These are phyloP conservation scores for Chaitophorus viminalis DNA, from an alignment of 2,888 invertebrate species.

Conservation along the genomic window DNA sequence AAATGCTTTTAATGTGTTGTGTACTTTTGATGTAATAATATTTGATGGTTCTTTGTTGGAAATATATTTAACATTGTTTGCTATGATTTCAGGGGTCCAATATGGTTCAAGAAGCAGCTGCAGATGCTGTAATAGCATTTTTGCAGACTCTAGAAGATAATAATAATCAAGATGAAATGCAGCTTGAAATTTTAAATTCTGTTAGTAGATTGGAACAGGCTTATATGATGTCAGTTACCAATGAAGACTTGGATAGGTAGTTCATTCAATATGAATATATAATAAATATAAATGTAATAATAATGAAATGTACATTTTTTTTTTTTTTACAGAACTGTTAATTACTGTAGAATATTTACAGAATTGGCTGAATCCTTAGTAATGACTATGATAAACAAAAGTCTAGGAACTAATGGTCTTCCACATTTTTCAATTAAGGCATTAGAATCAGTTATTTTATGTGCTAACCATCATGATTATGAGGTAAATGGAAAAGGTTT, in stretches of 20 bases:
- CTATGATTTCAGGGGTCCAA: slow-evolving; percentile 20
- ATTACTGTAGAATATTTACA: slow-evolving; percentile 94
- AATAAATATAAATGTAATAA: background rate
- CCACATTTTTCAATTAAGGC: slow-evolving; percentile 84
- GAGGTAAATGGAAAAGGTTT: slow-evolving; percentile 75
- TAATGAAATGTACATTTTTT: background rate
- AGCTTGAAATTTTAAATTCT: slow-evolving; percentile 77
- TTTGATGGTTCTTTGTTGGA: background rate
- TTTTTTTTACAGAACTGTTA: slow-evolving; percentile 75
- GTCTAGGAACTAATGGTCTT: slow-evolving; percentile 69
- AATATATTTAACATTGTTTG: background rate
- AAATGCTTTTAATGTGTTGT: slow-evolving; percentile 61
- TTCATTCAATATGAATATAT: slow-evolving; percentile 39
- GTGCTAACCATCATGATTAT: slow-evolving; percentile 97
- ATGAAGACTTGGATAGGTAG: slow-evolving; percentile 91
- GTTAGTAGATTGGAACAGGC: slow-evolving; percentile 83
- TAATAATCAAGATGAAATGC: slow-evolving; percentile 68
- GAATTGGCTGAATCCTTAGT: slow-evolving; percentile 92
- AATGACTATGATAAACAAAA: slow-evolving; percentile 79
- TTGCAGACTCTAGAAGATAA: slow-evolving; percentile 84
- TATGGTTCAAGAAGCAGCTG: slow-evolving; percentile 85
- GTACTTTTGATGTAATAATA: slow-evolving; percentile 44
- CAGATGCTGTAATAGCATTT: slow-evolving; percentile 89
- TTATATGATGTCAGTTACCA: slow-evolving; percentile 90
- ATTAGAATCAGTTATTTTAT: slow-evolving; percentile 87